Percentiles rank a stretch among this genome's conserved stretches.
These are phyloP conservation scores for Struthidea cinerea DNA, from an alignment of 2,113 vertebrate genomes.

Conservation along the genomic window DNA sequence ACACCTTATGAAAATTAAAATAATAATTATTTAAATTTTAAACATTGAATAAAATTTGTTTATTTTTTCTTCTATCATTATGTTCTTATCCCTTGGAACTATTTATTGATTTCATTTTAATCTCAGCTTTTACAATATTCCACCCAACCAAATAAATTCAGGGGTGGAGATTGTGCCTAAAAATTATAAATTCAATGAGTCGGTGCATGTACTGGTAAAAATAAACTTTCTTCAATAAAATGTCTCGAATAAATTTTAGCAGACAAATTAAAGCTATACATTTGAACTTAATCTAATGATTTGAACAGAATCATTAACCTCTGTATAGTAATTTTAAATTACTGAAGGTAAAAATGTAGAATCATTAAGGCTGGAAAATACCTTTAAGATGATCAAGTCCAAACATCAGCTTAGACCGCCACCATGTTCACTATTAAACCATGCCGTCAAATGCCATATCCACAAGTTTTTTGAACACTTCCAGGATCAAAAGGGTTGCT, in stretches of 20 bases:
- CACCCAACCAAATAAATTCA: neutral
- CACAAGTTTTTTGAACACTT: neutral
- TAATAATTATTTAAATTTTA: neutral
- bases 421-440: neutral
- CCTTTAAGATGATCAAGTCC: neutral
- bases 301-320: neutral
- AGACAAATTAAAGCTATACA: neutral
- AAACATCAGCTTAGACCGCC: neutral
- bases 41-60: neutral
- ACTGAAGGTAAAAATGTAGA: neutral
- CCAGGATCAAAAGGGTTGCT: neutral
- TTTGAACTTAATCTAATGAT: neutral
- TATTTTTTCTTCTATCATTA: neutral
- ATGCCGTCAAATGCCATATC: neutral
- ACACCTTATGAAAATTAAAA: neutral
- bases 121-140: neutral
- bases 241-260: neutral
- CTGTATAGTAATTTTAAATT: neutral
- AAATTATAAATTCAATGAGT: neutral
- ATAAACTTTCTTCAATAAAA: neutral
- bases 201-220: neutral
- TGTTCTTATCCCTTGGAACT: neutral
- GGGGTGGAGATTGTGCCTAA: neutral
- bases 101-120: neutral
- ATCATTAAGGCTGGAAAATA: neutral